Evolutionary conservation across 1,140 invertebrate genomes (phyloP).

Genomic region (Pseudomyrmex pallidus): DNA sequence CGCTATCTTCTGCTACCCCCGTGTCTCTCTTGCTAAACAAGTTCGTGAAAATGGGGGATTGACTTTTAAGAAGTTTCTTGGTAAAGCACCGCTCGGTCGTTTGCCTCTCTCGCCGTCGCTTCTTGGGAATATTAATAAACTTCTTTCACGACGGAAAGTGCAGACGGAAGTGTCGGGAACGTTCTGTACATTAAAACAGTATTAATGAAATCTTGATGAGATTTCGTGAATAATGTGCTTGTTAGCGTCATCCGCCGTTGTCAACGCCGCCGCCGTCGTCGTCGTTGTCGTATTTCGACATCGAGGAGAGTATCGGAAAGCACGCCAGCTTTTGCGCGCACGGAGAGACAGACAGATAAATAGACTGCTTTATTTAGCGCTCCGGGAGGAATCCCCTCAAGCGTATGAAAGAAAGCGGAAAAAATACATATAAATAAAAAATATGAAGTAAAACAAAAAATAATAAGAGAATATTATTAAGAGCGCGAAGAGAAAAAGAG

Average conservation of each 20-base stretch:
- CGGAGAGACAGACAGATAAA: no score
- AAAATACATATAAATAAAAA: no score
- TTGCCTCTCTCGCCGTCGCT: slow-evolving; percentile 21
- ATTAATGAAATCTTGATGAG: slow-evolving; percentile 40
- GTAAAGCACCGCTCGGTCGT: slow-evolving; percentile 18
- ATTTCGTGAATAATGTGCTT: slow-evolving; percentile 39
- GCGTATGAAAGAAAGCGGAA: no score
- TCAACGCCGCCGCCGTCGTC: neutral
- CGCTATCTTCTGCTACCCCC: slow-evolving; percentile 26
- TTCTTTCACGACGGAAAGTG: slow-evolving; percentile 43
- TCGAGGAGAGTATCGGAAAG: neutral
- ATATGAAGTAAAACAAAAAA: no score
- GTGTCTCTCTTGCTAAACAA: slow-evolving; percentile 45
- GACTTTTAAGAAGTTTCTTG: slow-evolving; percentile 48
- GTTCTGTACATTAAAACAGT: slow-evolving; percentile 22
- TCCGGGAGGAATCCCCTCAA: no score
- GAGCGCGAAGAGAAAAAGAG: no score
- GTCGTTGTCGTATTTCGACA: neutral
- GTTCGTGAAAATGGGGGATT: slow-evolving; percentile 45
- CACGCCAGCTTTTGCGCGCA: neutral
- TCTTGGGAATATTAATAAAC: slow-evolving; percentile 51
- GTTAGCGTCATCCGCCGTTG: neutral
- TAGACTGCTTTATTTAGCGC: no score
- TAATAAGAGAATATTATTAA: no score
- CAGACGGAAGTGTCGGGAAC: neutral